phyloP scores from a whole-genome alignment of 2,113 vertebrate genomes.

The Cygnus buccinator region DNA sequence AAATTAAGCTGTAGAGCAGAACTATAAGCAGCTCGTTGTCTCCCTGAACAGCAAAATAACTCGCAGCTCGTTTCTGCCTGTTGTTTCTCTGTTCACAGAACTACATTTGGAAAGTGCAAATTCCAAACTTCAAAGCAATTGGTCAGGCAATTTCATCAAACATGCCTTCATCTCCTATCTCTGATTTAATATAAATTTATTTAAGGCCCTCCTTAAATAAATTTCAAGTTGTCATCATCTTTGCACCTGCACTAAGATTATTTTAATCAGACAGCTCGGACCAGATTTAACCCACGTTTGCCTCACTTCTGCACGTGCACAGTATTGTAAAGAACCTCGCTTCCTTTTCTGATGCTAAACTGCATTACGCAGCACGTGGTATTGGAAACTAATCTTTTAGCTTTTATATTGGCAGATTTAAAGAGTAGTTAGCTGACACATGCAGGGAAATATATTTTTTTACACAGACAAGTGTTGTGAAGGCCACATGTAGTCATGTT shows the following conservation, averaged over 20 bases:
- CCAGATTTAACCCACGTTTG: background rate
- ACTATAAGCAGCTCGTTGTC: constrained; percentile 37
- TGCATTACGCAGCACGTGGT: background rate
- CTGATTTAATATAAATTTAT: background rate
- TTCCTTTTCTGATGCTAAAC: background rate
- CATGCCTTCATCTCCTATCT: background rate
- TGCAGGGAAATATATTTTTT: background rate
- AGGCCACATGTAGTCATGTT: background rate
- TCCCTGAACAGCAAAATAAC: constrained; percentile 37
- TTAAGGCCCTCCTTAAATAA: background rate
- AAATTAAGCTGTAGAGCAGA: constrained; percentile 42
- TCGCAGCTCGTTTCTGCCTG: background rate
- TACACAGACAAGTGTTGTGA: background rate
- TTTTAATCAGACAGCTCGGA: background rate
- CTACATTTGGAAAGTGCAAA: background rate
- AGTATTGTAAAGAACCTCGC: background rate
- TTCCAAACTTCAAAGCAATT: background rate
- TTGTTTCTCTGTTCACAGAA: background rate
- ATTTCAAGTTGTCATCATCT: background rate
- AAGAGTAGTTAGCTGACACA: constrained; percentile 5
- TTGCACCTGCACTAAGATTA: background rate
- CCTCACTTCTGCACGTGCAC: background rate
- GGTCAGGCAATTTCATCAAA: background rate
- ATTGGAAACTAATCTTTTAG: background rate
- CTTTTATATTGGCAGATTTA: background rate